Evolutionary conservation across 2,888 invertebrate genomes (phyloP).

Genomic region (Autographa pulchrina): DNA sequence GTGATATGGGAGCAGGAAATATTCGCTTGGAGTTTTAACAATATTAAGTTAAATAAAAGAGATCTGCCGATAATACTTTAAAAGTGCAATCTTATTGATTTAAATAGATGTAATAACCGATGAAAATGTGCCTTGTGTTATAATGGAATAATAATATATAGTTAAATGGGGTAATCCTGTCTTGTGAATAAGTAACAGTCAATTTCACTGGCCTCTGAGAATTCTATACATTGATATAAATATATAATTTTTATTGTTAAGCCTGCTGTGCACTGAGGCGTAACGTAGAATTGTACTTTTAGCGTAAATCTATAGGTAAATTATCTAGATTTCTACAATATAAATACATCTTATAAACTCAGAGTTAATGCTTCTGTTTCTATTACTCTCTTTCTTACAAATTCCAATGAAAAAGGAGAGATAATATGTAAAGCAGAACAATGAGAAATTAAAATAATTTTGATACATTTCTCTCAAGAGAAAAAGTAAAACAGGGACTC

Average conservation of each 20-base stretch:
- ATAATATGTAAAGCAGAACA: neutral
- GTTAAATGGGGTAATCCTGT: constrained; percentile 70
- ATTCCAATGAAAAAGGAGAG: constrained; percentile 2
- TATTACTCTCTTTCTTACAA: neutral
- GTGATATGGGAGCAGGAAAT: constrained; percentile 66
- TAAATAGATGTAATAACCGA: constrained; percentile 73
- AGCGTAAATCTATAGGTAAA: neutral
- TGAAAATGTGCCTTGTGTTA: constrained; percentile 86
- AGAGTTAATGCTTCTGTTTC: neutral
- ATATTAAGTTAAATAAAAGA: constrained; percentile 71
- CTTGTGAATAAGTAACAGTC: constrained; percentile 83
- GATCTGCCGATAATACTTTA: constrained; percentile 81
- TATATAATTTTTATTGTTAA: constrained; percentile 68
- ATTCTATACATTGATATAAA: constrained; percentile 78
- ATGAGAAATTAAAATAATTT: neutral
- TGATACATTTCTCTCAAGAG: neutral
- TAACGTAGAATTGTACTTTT: constrained; percentile 19
- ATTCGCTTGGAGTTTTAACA: constrained; percentile 60
- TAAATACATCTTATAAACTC: neutral
- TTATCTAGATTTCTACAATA: too few species aligned
- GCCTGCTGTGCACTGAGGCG: constrained; percentile 37
- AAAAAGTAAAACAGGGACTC: neutral
- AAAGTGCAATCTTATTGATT: constrained; percentile 75
- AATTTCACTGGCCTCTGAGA: constrained; percentile 85
- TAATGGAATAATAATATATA: constrained; percentile 76